Evolutionary conservation across 2,888 invertebrate species (phyloP).

Genomic region (Drosophila subquinaria): DNA sequence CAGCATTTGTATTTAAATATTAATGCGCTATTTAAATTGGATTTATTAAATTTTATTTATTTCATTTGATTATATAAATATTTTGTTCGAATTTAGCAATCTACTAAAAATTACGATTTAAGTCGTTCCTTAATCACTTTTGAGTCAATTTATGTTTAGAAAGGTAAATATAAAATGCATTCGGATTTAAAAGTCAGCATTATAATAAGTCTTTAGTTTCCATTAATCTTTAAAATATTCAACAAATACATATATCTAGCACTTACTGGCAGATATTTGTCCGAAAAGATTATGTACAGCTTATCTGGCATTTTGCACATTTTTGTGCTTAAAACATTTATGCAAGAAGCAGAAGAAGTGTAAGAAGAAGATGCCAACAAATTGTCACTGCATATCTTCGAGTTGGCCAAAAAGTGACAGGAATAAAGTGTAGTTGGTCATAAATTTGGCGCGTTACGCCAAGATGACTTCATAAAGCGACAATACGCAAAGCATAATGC

Average conservation of each 20-base stretch:
- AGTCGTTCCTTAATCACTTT: background rate
- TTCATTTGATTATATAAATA: background rate
- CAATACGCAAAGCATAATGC: constrained; percentile 81
- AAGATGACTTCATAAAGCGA: constrained; percentile 81
- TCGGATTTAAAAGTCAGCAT: background rate
- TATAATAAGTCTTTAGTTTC: no score
- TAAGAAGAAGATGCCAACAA: constrained; percentile 30
- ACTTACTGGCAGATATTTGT: constrained; percentile 46
- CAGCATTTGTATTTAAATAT: background rate
- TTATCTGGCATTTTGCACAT: constrained; percentile 58
- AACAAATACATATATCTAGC: background rate
- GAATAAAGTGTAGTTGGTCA: constrained; percentile 79
- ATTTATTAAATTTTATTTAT: background rate
- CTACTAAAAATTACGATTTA: background rate
- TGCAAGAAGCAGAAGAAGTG: constrained; percentile 3
- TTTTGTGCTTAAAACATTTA: constrained; percentile 28
- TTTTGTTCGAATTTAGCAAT: background rate
- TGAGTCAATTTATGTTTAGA: background rate
- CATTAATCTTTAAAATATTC: background rate
- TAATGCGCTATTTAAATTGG: background rate
- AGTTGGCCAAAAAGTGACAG: constrained; percentile 71
- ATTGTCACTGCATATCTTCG: constrained; percentile 65
- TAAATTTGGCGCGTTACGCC: constrained; percentile 79
- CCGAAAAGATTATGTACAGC: constrained; percentile 46
- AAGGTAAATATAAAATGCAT: background rate